Conservation (phyloP, 2,113 vertebrate species). For the Ammospiza caudacuta region DNA sequence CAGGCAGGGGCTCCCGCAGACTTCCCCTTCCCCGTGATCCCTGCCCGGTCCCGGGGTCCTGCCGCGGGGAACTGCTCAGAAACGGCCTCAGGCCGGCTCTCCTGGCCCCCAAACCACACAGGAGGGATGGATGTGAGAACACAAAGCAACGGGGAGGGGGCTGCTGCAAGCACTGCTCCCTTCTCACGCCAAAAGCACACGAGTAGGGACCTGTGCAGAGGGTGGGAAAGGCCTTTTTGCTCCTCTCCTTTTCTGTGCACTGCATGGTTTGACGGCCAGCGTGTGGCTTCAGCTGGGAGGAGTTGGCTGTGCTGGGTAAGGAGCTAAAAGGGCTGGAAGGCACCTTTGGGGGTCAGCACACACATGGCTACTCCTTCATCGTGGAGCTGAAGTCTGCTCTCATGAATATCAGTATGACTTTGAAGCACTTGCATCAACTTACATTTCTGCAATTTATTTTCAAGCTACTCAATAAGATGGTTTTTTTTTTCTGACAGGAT, state of each 20-base stretch:
- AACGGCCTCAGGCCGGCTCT: not conserved
- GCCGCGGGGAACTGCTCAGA: fast-evolving
- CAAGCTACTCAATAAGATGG: not conserved
- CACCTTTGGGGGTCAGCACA: not conserved
- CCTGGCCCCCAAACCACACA: fast-evolving
- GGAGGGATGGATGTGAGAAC: not conserved
- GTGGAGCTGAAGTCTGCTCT: not conserved
- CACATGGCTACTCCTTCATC: not conserved
- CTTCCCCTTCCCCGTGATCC: not conserved
- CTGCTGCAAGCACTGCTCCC: not conserved
- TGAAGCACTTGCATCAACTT: not conserved
- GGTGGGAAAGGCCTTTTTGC: not conserved
- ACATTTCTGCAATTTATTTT: not conserved
- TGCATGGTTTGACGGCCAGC: not conserved
- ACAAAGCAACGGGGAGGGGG: not conserved
- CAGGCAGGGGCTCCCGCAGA: not conserved
- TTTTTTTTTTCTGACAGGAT: not conserved
- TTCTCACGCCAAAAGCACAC: fast-evolving
- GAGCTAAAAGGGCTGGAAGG: not conserved
- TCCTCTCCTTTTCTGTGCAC: not conserved
- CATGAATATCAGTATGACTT: not conserved
- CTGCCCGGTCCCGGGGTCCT: fast-evolving
- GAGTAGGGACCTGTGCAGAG: not conserved
- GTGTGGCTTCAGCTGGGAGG: not conserved
- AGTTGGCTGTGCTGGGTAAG: not conserved